Evolutionary conservation across 2,888 invertebrate species (phyloP), one percentile per base, ranked within the genome.

Genomic region (Microdon myrmicae): DNA sequence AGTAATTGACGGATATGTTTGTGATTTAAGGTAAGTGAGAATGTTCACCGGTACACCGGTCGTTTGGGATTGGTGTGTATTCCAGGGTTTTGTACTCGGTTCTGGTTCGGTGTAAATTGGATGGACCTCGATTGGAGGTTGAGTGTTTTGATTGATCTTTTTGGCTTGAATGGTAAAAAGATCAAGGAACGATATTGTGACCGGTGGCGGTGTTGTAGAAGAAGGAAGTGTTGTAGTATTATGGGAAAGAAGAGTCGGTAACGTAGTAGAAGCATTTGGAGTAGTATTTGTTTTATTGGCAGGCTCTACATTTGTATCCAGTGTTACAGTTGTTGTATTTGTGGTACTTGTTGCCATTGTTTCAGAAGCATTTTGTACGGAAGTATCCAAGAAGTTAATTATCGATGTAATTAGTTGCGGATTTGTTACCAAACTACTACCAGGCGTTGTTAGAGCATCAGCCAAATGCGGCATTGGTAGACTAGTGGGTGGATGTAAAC

Each of bases 371-470:
- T 64, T 68, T 68, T 68, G 69, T 68, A 68, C 69, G 68, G 68
- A 69, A 69, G 69, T 69, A 70, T 68, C 68, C 68, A 70, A 70
- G 64, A 64, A 67, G 49, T 64, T 58, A 68, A 51, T 66, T 32
- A 58, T 67, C 61, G 68, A 59, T 68, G 68, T 49, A 64, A 67
- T 64, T 64, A 69, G 54, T 60, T 68, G 67, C 68, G 68, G 69
- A 38, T 41, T 34, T 41, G 70, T 68, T 55, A 69, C 51, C 31
- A 69, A 61, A 48, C 67, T 61, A 68, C 70, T 70, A 67, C 70
- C 69, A 12, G 68, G 69, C 60, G 71, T 70, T 64, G 69, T 68
- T 60, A 58, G 56, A 60, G 60, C 55, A 29, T 68, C 66, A 26
- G 66, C 60, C 45, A 67, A 22, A 51, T 47, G 32, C 32, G 69